Conservation (phyloP, 2,888 invertebrate species). For the Acronicta alni region DNA sequence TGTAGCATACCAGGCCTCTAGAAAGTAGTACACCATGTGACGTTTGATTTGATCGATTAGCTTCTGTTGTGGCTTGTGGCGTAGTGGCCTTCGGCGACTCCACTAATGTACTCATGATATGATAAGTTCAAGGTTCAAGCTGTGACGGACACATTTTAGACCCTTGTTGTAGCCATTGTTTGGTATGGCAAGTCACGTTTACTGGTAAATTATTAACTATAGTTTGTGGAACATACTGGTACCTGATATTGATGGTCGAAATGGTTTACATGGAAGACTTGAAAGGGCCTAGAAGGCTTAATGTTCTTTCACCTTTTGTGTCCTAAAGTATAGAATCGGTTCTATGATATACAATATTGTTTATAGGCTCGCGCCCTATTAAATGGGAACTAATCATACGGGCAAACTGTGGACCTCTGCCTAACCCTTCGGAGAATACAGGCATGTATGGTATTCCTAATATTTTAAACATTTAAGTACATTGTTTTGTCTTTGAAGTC, state of each 20-base stretch:
- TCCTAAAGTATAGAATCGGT: constrained; percentile 27
- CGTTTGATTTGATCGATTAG: constrained; percentile 67
- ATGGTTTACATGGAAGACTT: too few relatives aligned
- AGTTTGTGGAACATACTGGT: constrained; percentile 33
- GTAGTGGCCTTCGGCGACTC: constrained; percentile 63
- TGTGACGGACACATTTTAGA: constrained; percentile 50
- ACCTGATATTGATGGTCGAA: constrained; percentile 2
- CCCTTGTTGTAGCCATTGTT: constrained; percentile 30
- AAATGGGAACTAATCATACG: too few relatives aligned
- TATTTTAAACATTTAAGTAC: too few relatives aligned
- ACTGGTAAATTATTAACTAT: constrained; percentile 38
- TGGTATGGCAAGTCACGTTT: constrained; percentile 40
- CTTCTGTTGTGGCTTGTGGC: constrained; percentile 57
- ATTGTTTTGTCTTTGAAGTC: neutral
- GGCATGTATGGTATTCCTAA: too few relatives aligned
- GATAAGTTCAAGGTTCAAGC: constrained; percentile 72
- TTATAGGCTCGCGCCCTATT: too few relatives aligned
- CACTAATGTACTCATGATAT: constrained; percentile 60
- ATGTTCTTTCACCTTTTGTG: neutral
- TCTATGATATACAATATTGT: constrained; percentile 7
- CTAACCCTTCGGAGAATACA: too few relatives aligned
- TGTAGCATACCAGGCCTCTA: constrained; percentile 23
- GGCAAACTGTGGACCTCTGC: too few relatives aligned
- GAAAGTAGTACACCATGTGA: constrained; percentile 46
- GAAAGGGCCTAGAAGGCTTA: too few relatives aligned